phyloP scores from a whole-genome alignment of 1,140 invertebrate species.

The Eueides isabella region DNA sequence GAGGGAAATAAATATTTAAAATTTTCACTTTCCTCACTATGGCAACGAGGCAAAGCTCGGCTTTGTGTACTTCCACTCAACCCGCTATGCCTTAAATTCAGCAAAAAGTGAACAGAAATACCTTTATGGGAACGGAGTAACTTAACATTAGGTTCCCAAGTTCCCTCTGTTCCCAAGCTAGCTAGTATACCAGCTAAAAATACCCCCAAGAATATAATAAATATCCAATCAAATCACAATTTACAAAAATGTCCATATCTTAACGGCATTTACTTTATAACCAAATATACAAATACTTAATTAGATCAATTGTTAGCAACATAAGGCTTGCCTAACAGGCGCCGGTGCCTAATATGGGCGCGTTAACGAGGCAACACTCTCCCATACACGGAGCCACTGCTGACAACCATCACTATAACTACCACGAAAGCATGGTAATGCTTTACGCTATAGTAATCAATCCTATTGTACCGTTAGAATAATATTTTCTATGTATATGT shows the following conservation, averaged over 20 bases:
- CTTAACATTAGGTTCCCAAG: too few relatives aligned
- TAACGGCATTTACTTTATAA: slow-evolving; percentile 7
- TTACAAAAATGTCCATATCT: neutral
- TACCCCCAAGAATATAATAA: neutral
- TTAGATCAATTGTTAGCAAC: slow-evolving; percentile 26
- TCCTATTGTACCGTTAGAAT: slow-evolving; percentile 27
- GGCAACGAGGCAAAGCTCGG: too few relatives aligned
- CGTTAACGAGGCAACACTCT: slow-evolving; percentile 48
- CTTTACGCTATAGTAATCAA: slow-evolving; percentile 15
- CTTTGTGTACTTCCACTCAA: too few relatives aligned
- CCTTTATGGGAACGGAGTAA: too few relatives aligned
- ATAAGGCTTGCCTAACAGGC: slow-evolving; percentile 21
- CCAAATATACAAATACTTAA: slow-evolving; percentile 27
- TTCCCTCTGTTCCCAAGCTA: too few relatives aligned
- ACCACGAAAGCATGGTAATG: slow-evolving; percentile 5
- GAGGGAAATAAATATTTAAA: too few relatives aligned
- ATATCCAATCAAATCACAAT: neutral
- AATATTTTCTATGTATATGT: neutral
- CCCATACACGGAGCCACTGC: slow-evolving; percentile 42
- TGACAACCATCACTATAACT: slow-evolving; percentile 33
- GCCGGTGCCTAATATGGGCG: slow-evolving; percentile 58
- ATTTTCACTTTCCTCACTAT: too few relatives aligned
- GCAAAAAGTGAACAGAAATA: too few relatives aligned
- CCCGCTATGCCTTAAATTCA: too few relatives aligned
- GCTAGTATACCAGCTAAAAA: too few relatives aligned